Evolutionary conservation across 2,888 invertebrate species (phyloP), one percentile per base, ranked within the genome.

Genomic region (Apotomis turbidana): DNA sequence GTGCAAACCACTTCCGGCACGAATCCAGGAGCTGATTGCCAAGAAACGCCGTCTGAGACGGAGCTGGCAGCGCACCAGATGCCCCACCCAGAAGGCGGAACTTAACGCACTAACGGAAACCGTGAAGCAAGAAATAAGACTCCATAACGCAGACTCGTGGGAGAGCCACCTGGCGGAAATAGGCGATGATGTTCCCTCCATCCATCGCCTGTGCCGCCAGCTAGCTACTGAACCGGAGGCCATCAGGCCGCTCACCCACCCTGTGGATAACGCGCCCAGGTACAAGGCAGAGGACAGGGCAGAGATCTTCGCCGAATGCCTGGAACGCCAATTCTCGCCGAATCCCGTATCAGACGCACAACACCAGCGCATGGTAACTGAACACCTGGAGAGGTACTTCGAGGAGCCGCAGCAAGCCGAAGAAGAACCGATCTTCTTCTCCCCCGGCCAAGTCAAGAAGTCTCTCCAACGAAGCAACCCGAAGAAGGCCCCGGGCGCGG

Each of bases 241-340:
- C 9, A n/a, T 15, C 1, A 27, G 44, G 0, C 73, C 74, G 0
- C 64, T 76, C 1, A 27, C 27, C 27, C 1, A n/a, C 1, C 62
- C 54, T 27, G 3, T 4, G 0, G 44, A 63, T 15, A 55, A 66
- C 9, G 15, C 9, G 4, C 57, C 27, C 9, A 57, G 62, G 12
- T 73, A 71, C 73, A n/a, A 36, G 0, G 74, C 74, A 1, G 63
- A 60, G 6, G 71, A 74, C 51, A 46, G 60, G 27, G 27, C 27
- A 27, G 27, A 27, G 2, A 27, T 27, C 27, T 27, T 27, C 27
- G 27, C 27, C 27, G 46, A 59, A 3, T 9, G 4, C 27, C 70
- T 75, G 5, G 73, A 67, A 46, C 9, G 1, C 0, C 64, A 62
- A 44, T 76, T 74, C 64, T 51, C 57, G 10, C 75, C 73, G 3